Percentiles rank a stretch among this genome's conserved stretches.
Conservation (phyloP, 2,797 vertebrate species). For the Lacerta agilis region DNA sequence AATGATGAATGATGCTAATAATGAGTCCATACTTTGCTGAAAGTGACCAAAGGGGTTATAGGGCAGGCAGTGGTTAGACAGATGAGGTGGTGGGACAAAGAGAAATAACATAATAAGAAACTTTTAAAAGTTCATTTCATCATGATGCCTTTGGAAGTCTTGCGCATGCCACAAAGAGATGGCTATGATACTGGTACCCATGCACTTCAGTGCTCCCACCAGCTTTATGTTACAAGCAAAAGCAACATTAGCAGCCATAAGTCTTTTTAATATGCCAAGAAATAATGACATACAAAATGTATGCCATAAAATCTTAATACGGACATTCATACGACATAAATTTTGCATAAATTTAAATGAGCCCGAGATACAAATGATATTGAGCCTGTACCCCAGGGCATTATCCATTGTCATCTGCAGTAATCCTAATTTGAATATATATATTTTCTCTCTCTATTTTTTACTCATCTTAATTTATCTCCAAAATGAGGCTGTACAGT, state of each 20-base stretch:
- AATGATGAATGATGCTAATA: neutral
- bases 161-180: neutral
- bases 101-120: constrained; percentile 1
- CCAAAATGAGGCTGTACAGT: constrained; percentile 5
- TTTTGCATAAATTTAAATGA: constrained; percentile 46
- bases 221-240: constrained; percentile 25
- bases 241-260: constrained; percentile 17
- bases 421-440: constrained; percentile 20
- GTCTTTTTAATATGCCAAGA: constrained; percentile 25
- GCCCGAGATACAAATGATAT: constrained; percentile 30
- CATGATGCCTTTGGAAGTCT: neutral
- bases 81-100: neutral
- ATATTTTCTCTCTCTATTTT: neutral
- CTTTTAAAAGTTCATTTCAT: neutral
- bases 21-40: neutral
- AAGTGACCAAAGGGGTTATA: fast-evolving
- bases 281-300: constrained; percentile 41
- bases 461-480: constrained; percentile 8
- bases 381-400: constrained; percentile 11
- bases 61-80: neutral
- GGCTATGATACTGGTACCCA: neutral
- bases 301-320: constrained; percentile 47
- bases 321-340: constrained; percentile 27
- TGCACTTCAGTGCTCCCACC: neutral
- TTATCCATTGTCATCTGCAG: constrained; percentile 19